phyloP scores from a whole-genome alignment of 2,113 vertebrate species.

The Epinephelus moara region DNA sequence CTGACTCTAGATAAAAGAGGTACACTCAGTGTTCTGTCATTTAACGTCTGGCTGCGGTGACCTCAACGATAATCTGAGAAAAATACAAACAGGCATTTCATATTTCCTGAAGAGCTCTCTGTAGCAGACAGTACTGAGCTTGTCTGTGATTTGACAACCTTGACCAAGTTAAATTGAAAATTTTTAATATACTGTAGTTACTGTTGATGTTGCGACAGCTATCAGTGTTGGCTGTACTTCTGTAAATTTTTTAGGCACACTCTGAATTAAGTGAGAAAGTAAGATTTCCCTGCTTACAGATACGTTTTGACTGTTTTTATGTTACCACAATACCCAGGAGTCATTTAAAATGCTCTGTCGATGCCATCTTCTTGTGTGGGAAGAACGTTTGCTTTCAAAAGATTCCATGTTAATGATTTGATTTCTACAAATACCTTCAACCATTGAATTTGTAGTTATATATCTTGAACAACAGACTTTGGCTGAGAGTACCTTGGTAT shows the following conservation, averaged over 20 bases:
- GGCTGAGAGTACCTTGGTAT: no score
- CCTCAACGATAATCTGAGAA: background rate
- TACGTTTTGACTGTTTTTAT: background rate
- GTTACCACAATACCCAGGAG: background rate
- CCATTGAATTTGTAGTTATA: no score
- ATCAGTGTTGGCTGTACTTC: background rate
- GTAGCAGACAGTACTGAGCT: background rate
- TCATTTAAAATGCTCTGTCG: background rate
- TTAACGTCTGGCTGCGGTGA: background rate
- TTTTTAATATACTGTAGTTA: background rate
- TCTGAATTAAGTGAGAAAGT: background rate
- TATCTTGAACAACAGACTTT: no score
- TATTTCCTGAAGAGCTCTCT: background rate
- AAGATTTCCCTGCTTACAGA: background rate
- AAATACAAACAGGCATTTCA: background rate
- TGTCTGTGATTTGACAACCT: conserved; percentile 1
- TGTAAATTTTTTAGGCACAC: background rate
- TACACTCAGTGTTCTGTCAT: conserved; percentile 5
- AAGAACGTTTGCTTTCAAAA: no score
- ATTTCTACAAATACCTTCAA: background rate
- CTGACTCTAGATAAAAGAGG: conserved; percentile 21
- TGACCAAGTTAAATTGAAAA: background rate
- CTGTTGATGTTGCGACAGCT: background rate
- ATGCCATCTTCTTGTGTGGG: no score
- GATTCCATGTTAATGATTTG: background rate